These are phyloP conservation scores for Octodon degus DNA, from an alignment of 2,113 vertebrate genomes.

Conservation along the genomic window DNA sequence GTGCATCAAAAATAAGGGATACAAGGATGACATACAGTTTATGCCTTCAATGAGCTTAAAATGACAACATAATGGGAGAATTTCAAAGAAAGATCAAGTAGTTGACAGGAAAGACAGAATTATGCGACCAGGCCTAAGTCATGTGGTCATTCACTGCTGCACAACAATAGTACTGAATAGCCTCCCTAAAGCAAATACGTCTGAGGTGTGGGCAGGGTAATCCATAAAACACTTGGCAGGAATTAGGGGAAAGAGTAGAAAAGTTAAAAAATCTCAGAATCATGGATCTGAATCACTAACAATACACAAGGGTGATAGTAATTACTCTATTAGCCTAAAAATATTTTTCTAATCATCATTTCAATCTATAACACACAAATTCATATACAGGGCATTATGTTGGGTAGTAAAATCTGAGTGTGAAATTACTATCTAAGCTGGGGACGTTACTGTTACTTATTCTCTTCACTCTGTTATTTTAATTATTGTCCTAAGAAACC, in stretches of 20 bases:
- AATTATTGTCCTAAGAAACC: neutral
- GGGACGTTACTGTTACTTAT: neutral
- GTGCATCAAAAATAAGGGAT: neutral
- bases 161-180: neutral
- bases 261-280: conserved; percentile 3
- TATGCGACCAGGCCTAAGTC: neutral
- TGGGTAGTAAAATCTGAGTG: neutral
- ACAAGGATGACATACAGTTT: neutral
- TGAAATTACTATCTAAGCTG: neutral
- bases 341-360: neutral
- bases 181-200: neutral
- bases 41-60: neutral
- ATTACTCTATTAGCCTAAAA: neutral
- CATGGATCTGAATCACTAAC: neutral
- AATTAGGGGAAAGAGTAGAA: conserved; percentile 7
- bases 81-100: neutral
- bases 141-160: neutral
- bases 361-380: neutral
- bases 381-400: neutral
- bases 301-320: neutral
- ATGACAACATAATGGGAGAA: neutral
- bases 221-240: neutral
- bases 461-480: neutral
- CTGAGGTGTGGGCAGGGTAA: neutral
- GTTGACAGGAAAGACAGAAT: neutral